Percentiles rank a stretch among this genome's conserved stretches.
Evolutionary conservation across 2,113 vertebrate genomes (phyloP).

Genomic region (Rattus norvegicus): DNA sequence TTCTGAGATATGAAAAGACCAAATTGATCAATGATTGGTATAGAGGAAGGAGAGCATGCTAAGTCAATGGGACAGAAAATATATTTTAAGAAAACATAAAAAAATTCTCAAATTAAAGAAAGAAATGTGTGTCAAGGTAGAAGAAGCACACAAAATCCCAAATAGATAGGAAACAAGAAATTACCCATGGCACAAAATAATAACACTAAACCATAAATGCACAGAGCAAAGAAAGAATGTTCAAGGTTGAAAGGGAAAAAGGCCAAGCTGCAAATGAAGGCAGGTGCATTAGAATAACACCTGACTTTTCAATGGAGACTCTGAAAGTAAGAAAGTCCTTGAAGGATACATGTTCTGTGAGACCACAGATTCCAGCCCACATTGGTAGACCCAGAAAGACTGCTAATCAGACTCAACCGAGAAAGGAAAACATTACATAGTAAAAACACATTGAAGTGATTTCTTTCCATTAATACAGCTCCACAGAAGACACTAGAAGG

Average conservation of each 20-base stretch:
- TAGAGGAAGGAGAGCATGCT: too few relatives aligned
- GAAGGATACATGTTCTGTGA: not conserved
- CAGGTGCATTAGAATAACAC: not conserved
- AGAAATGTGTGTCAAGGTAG: not conserved
- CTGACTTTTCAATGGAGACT: not conserved
- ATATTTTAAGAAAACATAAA: not conserved
- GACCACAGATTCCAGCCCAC: not conserved
- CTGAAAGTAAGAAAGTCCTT: not conserved
- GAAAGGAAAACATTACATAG: not conserved
- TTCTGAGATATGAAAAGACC: too few relatives aligned
- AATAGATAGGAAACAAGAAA: not conserved
- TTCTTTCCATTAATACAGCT: too few relatives aligned
- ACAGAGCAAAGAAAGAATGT: not conserved
- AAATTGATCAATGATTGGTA: too few relatives aligned
- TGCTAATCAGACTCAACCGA: not conserved
- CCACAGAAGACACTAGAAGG: too few relatives aligned
- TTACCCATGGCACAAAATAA: not conserved
- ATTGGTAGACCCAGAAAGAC: not conserved
- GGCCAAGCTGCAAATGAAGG: not conserved
- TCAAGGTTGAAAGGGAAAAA: not conserved
- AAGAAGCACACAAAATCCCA: not conserved
- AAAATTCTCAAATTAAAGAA: not conserved
- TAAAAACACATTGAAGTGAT: not conserved
- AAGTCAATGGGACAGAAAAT: not conserved
- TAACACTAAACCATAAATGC: not conserved